phyloP scores from a whole-genome alignment of 2,113 vertebrate species.

The Zosterops lateralis region DNA sequence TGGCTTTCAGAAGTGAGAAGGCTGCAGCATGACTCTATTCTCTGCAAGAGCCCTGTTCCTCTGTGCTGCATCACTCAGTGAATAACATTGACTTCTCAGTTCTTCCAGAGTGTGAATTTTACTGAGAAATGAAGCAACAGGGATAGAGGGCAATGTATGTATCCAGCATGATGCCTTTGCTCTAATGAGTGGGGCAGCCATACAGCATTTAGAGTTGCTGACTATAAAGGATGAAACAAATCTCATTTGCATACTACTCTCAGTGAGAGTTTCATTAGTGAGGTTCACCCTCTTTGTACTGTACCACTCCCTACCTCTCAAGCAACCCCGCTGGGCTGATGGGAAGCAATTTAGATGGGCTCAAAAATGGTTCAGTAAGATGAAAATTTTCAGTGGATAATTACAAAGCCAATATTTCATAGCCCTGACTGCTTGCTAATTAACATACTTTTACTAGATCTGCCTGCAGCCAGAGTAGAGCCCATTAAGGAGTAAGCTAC shows the following conservation, averaged over 20 bases:
- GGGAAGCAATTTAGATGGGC: background rate
- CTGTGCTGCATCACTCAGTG: background rate
- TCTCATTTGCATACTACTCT: background rate
- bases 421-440: constrained; percentile 28
- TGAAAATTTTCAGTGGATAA: constrained; percentile 1
- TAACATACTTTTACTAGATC: background rate
- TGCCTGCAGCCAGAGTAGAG: constrained; percentile 1
- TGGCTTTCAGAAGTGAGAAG: background rate
- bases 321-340: background rate
- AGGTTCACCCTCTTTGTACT: background rate
- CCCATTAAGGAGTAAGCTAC: background rate
- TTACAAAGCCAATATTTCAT: background rate
- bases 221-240: background rate
- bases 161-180: background rate
- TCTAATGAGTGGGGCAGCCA: background rate
- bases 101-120: background rate
- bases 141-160: background rate
- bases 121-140: background rate
- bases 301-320: background rate
- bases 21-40: background rate
- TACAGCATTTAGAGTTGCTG: background rate
- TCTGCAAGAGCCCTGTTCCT: background rate
- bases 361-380: background rate
- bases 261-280: background rate
- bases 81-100: background rate